Evolutionary conservation across 2,888 invertebrate species (phyloP).

Genomic region (Eumacrocentrus americanus): DNA sequence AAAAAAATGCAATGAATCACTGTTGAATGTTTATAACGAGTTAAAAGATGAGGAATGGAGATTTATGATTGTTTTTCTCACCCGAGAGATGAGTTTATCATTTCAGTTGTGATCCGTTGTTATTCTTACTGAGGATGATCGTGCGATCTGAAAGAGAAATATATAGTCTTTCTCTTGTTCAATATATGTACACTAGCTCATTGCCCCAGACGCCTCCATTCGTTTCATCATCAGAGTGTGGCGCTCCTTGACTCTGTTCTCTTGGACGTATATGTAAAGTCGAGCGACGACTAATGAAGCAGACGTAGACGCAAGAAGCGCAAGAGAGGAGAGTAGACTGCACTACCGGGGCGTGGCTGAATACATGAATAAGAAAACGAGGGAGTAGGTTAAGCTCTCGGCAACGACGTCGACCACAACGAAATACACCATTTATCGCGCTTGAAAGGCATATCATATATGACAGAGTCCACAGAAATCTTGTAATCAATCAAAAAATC

Average conservation of each 20-base stretch:
- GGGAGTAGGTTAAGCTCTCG: constrained; percentile 23
- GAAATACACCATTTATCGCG: constrained; percentile 25
- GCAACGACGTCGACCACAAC: too few relatives aligned
- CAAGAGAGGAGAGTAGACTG: constrained; percentile 31
- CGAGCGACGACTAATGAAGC: constrained; percentile 47
- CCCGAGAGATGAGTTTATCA: too few relatives aligned
- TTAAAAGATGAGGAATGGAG: too few relatives aligned
- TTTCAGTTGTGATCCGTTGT: too few relatives aligned
- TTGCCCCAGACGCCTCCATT: constrained; percentile 22
- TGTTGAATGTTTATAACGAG: background rate
- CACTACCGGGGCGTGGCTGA: constrained; percentile 55
- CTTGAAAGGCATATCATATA: constrained; percentile 17
- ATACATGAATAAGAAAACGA: constrained; percentile 54
- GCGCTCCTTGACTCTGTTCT: constrained; percentile 19
- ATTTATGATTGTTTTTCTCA: too few relatives aligned
- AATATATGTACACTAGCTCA: too few relatives aligned
- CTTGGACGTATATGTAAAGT: constrained; percentile 22
- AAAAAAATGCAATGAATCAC: background rate
- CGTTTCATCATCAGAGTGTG: constrained; percentile 9
- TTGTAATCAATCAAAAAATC: too few relatives aligned
- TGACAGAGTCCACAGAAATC: constrained; percentile 13
- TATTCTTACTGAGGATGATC: too few relatives aligned
- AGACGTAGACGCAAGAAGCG: constrained; percentile 50
- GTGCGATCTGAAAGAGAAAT: too few relatives aligned
- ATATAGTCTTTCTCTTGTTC: too few relatives aligned